Evolutionary conservation across 1,140 invertebrate species (phyloP).

Genomic region (Drosophila cardini): DNA sequence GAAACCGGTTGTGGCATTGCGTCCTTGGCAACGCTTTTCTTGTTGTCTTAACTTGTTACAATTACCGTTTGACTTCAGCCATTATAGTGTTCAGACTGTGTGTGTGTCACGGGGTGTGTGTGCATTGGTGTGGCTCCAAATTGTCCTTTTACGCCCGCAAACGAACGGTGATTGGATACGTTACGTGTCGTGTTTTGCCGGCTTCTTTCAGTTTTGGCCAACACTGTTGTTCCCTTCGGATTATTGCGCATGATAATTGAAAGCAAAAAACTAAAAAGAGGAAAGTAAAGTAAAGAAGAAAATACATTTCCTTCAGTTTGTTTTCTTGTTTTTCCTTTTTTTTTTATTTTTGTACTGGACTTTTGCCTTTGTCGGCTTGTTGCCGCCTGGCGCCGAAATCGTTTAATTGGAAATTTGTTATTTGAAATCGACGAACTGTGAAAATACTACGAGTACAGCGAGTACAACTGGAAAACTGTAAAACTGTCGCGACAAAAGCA

Average conservation of each 20-base stretch:
- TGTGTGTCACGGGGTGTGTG: slow-evolving; percentile 27
- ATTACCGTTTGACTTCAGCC: slow-evolving; percentile 58
- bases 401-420: slow-evolving; percentile 78
- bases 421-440: slow-evolving; percentile 67
- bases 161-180: slow-evolving; percentile 34
- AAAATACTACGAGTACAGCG: slow-evolving; percentile 11
- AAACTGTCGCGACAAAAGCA: slow-evolving; percentile 18
- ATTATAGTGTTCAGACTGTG: slow-evolving; percentile 3
- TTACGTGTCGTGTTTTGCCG: slow-evolving; percentile 17
- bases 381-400: slow-evolving; percentile 50
- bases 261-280: neutral
- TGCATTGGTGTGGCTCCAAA: slow-evolving; percentile 45
- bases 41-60: slow-evolving; percentile 74
- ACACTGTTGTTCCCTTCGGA: slow-evolving; percentile 26
- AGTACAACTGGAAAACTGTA: slow-evolving; percentile 11
- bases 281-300: neutral
- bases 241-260: slow-evolving; percentile 74
- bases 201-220: slow-evolving; percentile 11
- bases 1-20: slow-evolving; percentile 32
- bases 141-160: slow-evolving; percentile 56
- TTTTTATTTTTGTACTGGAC: neutral
- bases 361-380: slow-evolving; percentile 34
- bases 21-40: slow-evolving; percentile 22
- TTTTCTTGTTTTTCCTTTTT: too few relatives aligned
- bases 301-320: slow-evolving; percentile 13